Evolutionary conservation across 2,113 vertebrate genomes (phyloP).

Genomic region (Dendropsophus ebraccatus): DNA sequence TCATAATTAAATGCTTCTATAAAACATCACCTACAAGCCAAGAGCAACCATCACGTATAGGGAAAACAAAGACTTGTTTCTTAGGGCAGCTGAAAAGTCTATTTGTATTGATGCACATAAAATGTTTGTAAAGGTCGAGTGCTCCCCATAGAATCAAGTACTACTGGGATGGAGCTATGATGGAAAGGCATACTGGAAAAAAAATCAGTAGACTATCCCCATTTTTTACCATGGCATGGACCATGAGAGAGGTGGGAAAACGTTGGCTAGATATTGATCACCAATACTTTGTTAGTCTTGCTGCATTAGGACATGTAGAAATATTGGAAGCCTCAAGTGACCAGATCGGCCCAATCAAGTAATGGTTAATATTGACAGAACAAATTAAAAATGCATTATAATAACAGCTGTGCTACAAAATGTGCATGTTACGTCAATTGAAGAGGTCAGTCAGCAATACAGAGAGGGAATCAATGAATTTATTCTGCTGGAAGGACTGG

Average conservation of each 20-base stretch:
- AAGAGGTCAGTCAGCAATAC: not conserved
- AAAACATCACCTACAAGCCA: constrained; percentile 48
- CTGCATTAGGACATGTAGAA: not conserved
- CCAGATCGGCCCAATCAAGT: not conserved
- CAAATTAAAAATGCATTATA: not conserved
- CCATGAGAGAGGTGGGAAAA: not conserved
- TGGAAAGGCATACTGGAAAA: not conserved
- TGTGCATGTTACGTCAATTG: not conserved
- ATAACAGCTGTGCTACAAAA: not conserved
- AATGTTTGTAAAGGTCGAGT: not conserved
- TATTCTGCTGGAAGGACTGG: no score
- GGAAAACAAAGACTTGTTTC: constrained; percentile 26
- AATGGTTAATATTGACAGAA: no score
- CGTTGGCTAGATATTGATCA: not conserved
- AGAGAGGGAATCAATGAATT: not conserved
- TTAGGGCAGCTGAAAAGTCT: not conserved
- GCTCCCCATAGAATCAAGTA: not conserved
- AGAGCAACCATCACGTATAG: constrained; percentile 19
- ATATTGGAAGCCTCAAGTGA: not conserved
- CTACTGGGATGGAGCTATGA: not conserved
- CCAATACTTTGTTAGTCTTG: not conserved
- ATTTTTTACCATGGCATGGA: not conserved
- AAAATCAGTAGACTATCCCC: not conserved
- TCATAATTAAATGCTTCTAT: constrained; percentile 55
- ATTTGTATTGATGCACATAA: constrained; percentile 15